phyloP scores from a whole-genome alignment of 2,797 vertebrate genomes.

The Sebastolobus alascanus region DNA sequence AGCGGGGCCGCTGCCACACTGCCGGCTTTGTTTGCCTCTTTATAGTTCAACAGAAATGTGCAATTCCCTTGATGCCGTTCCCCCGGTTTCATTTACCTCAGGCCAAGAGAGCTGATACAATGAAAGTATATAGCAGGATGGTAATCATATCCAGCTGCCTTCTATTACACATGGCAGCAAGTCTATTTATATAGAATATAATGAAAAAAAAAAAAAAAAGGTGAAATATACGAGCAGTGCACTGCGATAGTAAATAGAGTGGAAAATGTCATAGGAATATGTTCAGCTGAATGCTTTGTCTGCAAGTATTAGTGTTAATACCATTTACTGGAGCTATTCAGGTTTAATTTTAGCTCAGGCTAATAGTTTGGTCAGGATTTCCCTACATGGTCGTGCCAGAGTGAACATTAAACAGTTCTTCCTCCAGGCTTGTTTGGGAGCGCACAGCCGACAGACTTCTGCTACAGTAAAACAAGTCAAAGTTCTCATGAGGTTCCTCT shows the following conservation, averaged over 20 bases:
- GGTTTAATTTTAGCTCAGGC: conserved; percentile 78
- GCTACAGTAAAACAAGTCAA: conserved; percentile 53
- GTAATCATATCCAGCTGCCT: conserved; percentile 85
- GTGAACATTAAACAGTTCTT: conserved; percentile 65
- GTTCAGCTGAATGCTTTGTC: conserved; percentile 54
- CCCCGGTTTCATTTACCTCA: conserved; percentile 80
- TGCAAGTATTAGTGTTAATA: conserved; percentile 48
- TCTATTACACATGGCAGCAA: conserved; percentile 71
- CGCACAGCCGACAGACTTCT: conserved; percentile 42
- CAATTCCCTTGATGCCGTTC: conserved; percentile 76
- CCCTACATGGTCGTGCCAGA: conserved; percentile 79
- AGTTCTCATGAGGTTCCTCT: conserved; percentile 43
- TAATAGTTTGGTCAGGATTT: conserved; percentile 80
- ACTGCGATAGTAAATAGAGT: conserved; percentile 60
- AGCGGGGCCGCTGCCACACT: conserved; percentile 74
- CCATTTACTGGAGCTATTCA: conserved; percentile 51
- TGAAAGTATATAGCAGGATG: conserved; percentile 76
- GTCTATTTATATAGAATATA: conserved; percentile 79
- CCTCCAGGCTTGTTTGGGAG: conserved; percentile 58
- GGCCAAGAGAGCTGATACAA: conserved; percentile 85
- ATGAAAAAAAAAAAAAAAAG: conserved; percentile 51
- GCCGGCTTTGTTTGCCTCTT: conserved; percentile 80
- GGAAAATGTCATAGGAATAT: conserved; percentile 62
- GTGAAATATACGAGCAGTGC: conserved; percentile 33
- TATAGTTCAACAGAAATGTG: conserved; percentile 71